Evolutionary conservation across 2,113 vertebrate species (phyloP).

Genomic region (Coryphaenoides rupestris): DNA sequence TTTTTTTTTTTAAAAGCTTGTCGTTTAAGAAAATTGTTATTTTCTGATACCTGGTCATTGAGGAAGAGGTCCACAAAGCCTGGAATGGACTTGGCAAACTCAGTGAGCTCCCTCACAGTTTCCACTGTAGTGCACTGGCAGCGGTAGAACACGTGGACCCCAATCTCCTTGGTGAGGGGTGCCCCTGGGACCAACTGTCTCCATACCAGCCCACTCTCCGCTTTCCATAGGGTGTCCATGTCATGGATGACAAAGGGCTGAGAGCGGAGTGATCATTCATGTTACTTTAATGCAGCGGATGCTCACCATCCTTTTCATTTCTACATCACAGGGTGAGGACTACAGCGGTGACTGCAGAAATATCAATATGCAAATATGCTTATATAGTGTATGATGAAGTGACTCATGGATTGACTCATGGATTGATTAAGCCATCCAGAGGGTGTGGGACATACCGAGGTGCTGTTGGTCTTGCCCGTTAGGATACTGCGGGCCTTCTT

Average conservation of each 20-base stretch:
- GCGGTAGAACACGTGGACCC: constrained; percentile 96
- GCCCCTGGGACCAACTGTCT: constrained; percentile 87
- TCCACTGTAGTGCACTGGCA: constrained; percentile 97
- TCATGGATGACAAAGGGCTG: constrained; percentile 97
- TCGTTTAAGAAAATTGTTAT: background rate
- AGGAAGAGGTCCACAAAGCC: constrained; percentile 91
- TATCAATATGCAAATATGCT: no score
- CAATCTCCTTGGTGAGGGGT: constrained; percentile 91
- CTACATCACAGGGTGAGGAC: no score
- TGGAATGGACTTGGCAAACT: constrained; percentile 97
- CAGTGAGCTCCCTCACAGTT: constrained; percentile 92
- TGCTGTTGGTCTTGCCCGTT: constrained; percentile 90
- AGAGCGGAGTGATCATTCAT: constrained; percentile 28
- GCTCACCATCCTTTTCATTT: no score
- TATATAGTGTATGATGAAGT: no score
- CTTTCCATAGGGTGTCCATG: constrained; percentile 93
- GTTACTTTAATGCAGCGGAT: background rate
- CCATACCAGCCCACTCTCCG: constrained; percentile 94
- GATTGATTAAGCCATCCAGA: background rate
- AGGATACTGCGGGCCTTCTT: constrained; percentile 94
- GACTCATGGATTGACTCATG: background rate
- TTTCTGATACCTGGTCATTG: constrained; percentile 90
- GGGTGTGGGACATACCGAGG: constrained; percentile 68
- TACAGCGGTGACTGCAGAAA: no score
- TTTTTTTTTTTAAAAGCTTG: no score